Base-by-base conservation (phyloP, 2,113 vertebrate species). In the Setophaga coronata region DNA sequence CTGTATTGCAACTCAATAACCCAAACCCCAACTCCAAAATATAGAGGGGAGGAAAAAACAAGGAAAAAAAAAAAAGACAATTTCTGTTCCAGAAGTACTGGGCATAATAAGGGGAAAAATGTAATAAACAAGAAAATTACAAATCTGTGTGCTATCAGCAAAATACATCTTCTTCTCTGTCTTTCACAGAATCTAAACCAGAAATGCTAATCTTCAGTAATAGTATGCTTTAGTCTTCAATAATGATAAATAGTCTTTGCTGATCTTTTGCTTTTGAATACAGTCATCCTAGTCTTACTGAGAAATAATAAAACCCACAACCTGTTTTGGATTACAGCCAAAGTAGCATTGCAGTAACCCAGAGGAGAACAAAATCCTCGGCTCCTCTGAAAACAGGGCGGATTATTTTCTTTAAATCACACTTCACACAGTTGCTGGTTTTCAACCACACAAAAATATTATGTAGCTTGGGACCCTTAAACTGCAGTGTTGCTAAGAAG, bases 31-130 rank as follows among this genome's bases (percentile, higher is more conserved):
- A 42, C 14, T 23, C 21, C 38, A 77, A 78, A 82, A 81, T 40
- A 69, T 0, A 60, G 3, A 23, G 8, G 7, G 6, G 18, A 17
- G 2, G 24, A 36, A 7, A 24, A 24, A 15, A 3, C 6, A 3
- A 18, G 57, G 1, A 2, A 18, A 18, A 29, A 33, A 33, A n/a
- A 26, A 3, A 0, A 18, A 7, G 2, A 65, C 67, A 87, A 86
- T 18, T 56, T 56, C 14, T 36, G 11, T 33, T 77, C 12, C 26
- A 62, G 54, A 92, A 61, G 72, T 61, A 47, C 31, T 62, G 28
- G 20, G 23, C 2, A 18, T 29, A 91, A 51, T 18, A 60, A 42
- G 3, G 8, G 7, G 15, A 5, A 62, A 77, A 86, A 10, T 1
- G 2, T 19, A 79, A 48, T 25, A 72, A 82, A 66, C 10, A 82